phyloP scores from a whole-genome alignment of 2,888 invertebrate species.

The Microchrysa polita region DNA sequence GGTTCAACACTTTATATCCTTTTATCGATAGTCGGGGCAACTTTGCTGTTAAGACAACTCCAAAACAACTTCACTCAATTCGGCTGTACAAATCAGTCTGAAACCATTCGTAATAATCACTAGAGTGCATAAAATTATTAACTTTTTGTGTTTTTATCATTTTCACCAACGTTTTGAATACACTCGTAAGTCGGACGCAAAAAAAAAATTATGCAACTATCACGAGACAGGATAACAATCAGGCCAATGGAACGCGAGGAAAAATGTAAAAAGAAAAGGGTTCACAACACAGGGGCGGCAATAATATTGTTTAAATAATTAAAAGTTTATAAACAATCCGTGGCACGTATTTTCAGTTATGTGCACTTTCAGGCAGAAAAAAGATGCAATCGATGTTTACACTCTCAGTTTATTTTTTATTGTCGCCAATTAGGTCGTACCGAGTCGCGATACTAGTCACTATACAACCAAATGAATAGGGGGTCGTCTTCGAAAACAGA shows the following conservation, averaged over 20 bases:
- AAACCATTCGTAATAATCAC: neutral
- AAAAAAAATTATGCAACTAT: neutral
- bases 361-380: slow-evolving; percentile 6
- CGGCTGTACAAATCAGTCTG: neutral
- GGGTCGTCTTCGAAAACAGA: slow-evolving; percentile 20
- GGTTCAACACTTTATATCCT: too few relatives aligned
- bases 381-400: slow-evolving; percentile 5
- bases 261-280: neutral
- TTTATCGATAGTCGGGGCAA: too few relatives aligned
- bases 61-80: slow-evolving; percentile 1
- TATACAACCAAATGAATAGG: neutral
- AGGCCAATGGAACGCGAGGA: neutral
- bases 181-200: too few relatives aligned
- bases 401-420: neutral
- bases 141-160: slow-evolving; percentile 11
- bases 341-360: neutral
- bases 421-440: neutral
- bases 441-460: neutral
- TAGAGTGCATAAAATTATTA: neutral
- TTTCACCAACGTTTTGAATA: neutral
- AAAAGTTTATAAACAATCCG: neutral
- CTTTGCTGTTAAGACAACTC: neutral
- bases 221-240: neutral
- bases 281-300: neutral
- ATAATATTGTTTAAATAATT: neutral